Evolutionary conservation across 2,888 invertebrate species (phyloP).

Genomic region (Dinocampus coccinellae): DNA sequence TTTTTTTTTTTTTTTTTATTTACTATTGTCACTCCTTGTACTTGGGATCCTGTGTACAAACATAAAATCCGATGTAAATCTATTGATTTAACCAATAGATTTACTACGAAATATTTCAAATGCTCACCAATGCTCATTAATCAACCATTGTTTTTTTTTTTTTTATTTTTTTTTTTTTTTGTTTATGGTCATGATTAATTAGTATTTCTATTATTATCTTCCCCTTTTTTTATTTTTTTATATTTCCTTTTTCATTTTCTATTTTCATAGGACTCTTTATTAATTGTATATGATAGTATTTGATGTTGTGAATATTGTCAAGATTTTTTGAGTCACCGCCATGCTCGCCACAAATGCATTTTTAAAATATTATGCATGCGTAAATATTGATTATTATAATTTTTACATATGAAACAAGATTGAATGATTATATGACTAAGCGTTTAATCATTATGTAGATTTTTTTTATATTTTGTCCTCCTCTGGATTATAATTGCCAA

Average conservation of each 20-base stretch:
- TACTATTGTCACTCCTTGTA: slow-evolving; percentile 14
- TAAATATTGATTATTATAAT: background rate
- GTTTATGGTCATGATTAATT: background rate
- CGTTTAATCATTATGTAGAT: background rate
- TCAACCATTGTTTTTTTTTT: background rate
- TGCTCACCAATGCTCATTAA: background rate
- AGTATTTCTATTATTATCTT: background rate
- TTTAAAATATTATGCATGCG: background rate
- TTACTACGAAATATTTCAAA: background rate
- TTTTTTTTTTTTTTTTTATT: background rate
- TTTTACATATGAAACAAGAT: background rate
- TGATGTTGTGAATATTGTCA: background rate
- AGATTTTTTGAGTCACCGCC: background rate
- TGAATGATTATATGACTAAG: background rate
- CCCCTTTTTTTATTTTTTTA: background rate
- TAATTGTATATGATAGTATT: background rate
- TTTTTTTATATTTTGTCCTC: background rate
- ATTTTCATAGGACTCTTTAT: background rate
- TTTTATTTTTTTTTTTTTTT: too few relatives aligned
- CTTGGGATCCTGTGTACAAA: slow-evolving; percentile 8
- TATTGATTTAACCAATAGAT: background rate
- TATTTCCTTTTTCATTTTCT: background rate
- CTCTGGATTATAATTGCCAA: too few relatives aligned
- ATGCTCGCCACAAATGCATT: background rate
- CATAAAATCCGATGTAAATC: background rate